Evolutionary conservation across 2,113 vertebrate species (phyloP).

Genomic region (Protobothrops mucrosquamatus): DNA sequence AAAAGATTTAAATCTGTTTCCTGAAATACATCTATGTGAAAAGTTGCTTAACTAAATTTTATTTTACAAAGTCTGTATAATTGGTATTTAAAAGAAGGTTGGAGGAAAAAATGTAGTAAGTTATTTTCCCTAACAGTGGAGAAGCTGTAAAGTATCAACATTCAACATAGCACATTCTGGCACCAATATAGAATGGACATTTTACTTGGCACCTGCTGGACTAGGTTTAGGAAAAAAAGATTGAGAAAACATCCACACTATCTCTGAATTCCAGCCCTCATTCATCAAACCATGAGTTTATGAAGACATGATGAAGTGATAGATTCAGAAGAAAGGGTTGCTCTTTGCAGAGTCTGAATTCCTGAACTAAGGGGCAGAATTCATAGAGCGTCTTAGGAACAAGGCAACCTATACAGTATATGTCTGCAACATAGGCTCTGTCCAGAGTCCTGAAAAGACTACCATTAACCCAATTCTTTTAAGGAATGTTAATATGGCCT

Average conservation of each 20-base stretch:
- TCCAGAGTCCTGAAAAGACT: neutral
- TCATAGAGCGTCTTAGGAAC: neutral
- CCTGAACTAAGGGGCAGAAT: neutral
- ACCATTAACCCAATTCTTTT: neutral
- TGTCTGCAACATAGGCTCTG: neutral
- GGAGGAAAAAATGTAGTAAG: neutral
- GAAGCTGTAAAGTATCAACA: neutral
- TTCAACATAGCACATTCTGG: neutral
- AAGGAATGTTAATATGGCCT: neutral
- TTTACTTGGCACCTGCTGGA: neutral
- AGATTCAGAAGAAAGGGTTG: neutral
- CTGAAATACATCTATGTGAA: constrained; percentile 10
- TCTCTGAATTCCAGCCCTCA: neutral
- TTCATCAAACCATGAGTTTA: neutral
- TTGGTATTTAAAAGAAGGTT: constrained; percentile 16
- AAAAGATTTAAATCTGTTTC: neutral
- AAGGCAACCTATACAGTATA: neutral
- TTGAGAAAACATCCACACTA: neutral
- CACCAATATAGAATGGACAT: neutral
- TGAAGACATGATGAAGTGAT: neutral
- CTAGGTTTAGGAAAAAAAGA: neutral
- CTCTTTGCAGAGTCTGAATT: neutral
- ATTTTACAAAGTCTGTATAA: constrained; percentile 19
- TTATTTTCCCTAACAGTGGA: neutral
- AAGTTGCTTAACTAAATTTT: neutral